Base-by-base conservation (phyloP, 2,113 vertebrate species). In the Riparia riparia region DNA sequence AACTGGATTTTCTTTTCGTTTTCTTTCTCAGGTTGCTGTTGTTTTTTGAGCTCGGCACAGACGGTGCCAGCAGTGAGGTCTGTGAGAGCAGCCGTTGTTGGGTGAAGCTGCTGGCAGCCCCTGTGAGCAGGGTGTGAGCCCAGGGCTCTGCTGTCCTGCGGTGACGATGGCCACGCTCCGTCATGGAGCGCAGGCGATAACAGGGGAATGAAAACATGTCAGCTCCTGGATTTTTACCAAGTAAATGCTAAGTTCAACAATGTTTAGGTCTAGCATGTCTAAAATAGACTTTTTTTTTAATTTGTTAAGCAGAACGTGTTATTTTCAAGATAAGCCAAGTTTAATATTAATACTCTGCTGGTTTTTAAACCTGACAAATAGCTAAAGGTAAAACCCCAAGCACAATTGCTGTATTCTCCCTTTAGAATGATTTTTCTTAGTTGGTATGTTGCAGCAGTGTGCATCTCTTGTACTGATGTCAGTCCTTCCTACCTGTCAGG, bases 91-190 rank as follows among this genome's bases (percentile, higher is more conserved):
- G 37, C 49, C 14, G 0, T 41, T 1, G 31, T 8, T 13, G 2
- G 14, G 49, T 14, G 15, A 25, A n/a, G 15, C 31, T 37, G 25
- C 64, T 44, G 37, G 37, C 37, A 37, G 37, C 37, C 37, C 37
- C 37, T 37, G 37, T 37, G 44, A 45, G 44, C 17, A 45, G 18
- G 18, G 44, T 8, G 44, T 49, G 82, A 56, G 50, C 51, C 24
- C 51, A 41, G 82, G 9, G 60, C 61, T n/a, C 19, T 6, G 4
- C 50, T 49, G 60, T 15, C 49, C 32, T 53, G 16, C 17, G 73
- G 44, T 19, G 21, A 12, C 1, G 4, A 41, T 0, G 0, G 58
- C 42, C 17, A 1, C 1, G 18, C 65, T 70, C 65, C 0, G 0
- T 31, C 34, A 1, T 0, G 8, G 44, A 41, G 74, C 42, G 0